Evolutionary conservation across 2,113 vertebrate genomes (phyloP).

Genomic region (Paedocypris sp.): DNA sequence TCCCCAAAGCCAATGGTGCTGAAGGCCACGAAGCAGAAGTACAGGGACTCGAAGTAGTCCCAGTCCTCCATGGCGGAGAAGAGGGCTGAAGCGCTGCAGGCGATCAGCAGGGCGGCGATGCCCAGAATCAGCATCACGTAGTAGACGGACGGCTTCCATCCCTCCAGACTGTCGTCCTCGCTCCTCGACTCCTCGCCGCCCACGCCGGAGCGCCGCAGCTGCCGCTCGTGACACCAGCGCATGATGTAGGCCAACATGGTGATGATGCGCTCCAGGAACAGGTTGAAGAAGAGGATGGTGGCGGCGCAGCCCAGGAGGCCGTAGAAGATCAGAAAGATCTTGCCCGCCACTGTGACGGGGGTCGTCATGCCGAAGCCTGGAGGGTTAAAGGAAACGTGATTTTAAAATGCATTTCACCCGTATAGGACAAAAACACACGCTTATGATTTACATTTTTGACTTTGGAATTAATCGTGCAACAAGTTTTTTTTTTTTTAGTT

Average conservation of each 20-base stretch:
- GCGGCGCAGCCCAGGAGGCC: conserved; percentile 66
- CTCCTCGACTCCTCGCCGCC: conserved; percentile 38
- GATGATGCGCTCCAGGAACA: conserved; percentile 69
- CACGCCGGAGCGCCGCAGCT: conserved; percentile 45
- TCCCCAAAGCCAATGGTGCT: conserved; percentile 71
- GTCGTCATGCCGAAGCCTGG: conserved; percentile 69
- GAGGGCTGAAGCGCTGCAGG: conserved; percentile 61
- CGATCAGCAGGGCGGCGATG: conserved; percentile 57
- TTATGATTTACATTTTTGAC: no score
- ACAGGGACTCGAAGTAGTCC: conserved; percentile 65
- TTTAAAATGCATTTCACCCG: no score
- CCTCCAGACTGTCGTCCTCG: conserved; percentile 60
- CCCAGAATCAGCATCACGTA: conserved; percentile 67
- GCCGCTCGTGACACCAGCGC: conserved; percentile 63
- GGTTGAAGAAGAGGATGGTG: conserved; percentile 69
- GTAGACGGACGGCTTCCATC: conserved; percentile 67
- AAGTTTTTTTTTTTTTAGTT: no score
- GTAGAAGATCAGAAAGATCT: conserved; percentile 68
- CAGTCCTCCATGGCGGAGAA: conserved; percentile 66
- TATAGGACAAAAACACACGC: no score
- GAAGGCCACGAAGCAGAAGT: conserved; percentile 70
- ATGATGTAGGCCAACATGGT: conserved; percentile 67
- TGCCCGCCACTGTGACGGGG: conserved; percentile 61
- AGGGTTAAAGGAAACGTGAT: background rate
- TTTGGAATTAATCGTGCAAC: no score